Conservation (phyloP, 2,888 invertebrate genomes). For the Microctonus brassicae region DNA sequence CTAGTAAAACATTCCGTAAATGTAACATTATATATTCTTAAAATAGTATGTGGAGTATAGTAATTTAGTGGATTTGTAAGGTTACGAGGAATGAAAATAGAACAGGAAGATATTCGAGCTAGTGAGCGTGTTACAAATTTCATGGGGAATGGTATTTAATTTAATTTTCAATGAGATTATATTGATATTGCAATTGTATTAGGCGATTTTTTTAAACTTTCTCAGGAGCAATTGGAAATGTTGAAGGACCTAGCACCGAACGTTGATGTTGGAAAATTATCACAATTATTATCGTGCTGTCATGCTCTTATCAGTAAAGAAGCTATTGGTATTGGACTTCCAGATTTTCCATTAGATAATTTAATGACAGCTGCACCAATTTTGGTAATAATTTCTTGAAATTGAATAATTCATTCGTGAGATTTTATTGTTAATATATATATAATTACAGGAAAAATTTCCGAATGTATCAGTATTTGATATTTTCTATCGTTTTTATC, state of each 20-base stretch:
- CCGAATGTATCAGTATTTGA: conserved; percentile 78
- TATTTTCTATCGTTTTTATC: conserved; percentile 84
- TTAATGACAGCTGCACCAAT: conserved; percentile 77
- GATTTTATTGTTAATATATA: conserved; percentile 30
- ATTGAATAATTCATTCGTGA: conserved; percentile 22
- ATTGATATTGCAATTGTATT: too few relatives aligned
- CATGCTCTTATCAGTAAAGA: conserved; percentile 85
- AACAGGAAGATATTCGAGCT: not conserved
- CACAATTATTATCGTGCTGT: conserved; percentile 75
- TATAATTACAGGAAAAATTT: conserved; percentile 78
- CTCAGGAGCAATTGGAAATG: conserved; percentile 74
- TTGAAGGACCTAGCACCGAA: conserved; percentile 72
- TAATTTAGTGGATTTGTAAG: not conserved
- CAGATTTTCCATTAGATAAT: conserved; percentile 92
- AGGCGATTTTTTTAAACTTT: conserved; percentile 42
- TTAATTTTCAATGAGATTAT: not conserved
- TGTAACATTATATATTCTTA: conserved; percentile 28
- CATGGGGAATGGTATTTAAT: not conserved
- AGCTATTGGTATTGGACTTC: conserved; percentile 79
- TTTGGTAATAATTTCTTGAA: conserved; percentile 71
- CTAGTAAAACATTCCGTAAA: conserved; percentile 50
- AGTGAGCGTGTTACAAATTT: not conserved
- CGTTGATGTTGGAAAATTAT: conserved; percentile 71
- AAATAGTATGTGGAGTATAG: conserved; percentile 16
- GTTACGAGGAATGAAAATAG: not conserved